Evolutionary conservation across 2,797 vertebrate genomes (phyloP).

Genomic region (Clarias pachynema): DNA sequence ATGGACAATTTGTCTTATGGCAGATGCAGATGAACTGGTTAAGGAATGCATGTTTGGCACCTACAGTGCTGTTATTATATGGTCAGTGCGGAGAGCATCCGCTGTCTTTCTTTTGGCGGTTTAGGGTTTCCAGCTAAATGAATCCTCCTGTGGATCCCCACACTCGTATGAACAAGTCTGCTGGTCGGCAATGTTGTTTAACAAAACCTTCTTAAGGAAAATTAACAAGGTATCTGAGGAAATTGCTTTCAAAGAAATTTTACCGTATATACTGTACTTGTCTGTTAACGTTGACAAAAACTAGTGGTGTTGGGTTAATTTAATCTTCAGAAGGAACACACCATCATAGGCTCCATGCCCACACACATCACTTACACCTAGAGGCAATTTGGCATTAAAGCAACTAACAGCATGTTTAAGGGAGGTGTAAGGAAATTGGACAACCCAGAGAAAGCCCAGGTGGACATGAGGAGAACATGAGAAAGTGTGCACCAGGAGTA

Average conservation of each 20-base stretch:
- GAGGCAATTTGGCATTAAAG: background rate
- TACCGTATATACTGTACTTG: background rate
- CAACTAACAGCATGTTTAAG: background rate
- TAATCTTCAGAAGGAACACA: background rate
- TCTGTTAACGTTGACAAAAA: background rate
- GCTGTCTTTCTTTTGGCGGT: background rate
- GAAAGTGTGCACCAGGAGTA: background rate
- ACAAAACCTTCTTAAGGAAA: background rate
- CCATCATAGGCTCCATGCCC: background rate
- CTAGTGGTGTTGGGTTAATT: background rate
- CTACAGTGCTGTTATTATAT: constrained; percentile 29
- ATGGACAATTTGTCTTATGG: constrained; percentile 60
- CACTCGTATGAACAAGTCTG: background rate
- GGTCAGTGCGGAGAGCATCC: constrained; percentile 19
- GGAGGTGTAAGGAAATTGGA: background rate
- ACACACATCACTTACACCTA: background rate
- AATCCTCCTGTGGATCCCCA: background rate
- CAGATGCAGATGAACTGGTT: constrained; percentile 44
- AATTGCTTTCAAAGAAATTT: background rate
- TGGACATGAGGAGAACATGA: background rate
- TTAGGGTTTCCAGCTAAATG: background rate
- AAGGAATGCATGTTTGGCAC: constrained; percentile 45
- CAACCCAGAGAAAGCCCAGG: background rate
- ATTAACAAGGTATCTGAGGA: background rate
- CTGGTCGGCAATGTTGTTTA: background rate